phyloP scores from a whole-genome alignment of 2,888 invertebrate species.

The Trichogramma dendrolimi region DNA sequence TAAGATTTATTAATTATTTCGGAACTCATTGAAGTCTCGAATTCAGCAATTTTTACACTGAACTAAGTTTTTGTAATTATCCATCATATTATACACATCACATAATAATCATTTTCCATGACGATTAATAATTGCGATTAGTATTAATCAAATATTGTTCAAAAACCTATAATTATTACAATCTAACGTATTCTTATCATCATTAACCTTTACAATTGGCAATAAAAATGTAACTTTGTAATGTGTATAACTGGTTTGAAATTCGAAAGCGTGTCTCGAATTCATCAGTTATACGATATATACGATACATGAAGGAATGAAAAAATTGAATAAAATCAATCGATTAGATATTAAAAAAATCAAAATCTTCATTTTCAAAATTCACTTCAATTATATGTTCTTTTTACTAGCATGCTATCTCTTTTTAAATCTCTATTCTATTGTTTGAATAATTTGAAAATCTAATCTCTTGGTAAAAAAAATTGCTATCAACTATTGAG shows the following conservation, averaged over 20 bases:
- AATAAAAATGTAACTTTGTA: conserved; percentile 31
- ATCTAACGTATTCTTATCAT: conserved; percentile 40
- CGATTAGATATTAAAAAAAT: conserved; percentile 25
- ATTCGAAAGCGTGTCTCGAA: conserved; percentile 32
- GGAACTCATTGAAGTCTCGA: conserved; percentile 30
- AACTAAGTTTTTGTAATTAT: conserved; percentile 48
- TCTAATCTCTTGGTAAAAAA: too few relatives aligned
- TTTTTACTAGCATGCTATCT: conserved; percentile 22
- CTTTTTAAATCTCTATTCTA: too few relatives aligned
- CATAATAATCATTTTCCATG: conserved; percentile 30
- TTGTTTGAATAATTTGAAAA: too few relatives aligned
- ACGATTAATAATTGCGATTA: conserved; percentile 31
- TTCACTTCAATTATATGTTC: conserved; percentile 12
- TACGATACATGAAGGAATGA: conserved; percentile 21
- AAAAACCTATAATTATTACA: conserved; percentile 29
- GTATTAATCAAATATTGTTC: conserved; percentile 23
- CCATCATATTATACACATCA: conserved; percentile 43
- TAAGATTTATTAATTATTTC: conserved; percentile 7
- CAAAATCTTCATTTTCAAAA: conserved; percentile 26
- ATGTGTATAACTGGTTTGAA: conserved; percentile 34
- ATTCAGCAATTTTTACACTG: conserved; percentile 33
- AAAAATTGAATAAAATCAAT: conserved; percentile 34
- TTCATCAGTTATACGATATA: conserved; percentile 25
- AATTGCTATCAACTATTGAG: too few relatives aligned
- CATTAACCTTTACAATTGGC: conserved; percentile 36